phyloP scores from a whole-genome alignment of 2,888 invertebrate species.

The Idaea aversata region DNA sequence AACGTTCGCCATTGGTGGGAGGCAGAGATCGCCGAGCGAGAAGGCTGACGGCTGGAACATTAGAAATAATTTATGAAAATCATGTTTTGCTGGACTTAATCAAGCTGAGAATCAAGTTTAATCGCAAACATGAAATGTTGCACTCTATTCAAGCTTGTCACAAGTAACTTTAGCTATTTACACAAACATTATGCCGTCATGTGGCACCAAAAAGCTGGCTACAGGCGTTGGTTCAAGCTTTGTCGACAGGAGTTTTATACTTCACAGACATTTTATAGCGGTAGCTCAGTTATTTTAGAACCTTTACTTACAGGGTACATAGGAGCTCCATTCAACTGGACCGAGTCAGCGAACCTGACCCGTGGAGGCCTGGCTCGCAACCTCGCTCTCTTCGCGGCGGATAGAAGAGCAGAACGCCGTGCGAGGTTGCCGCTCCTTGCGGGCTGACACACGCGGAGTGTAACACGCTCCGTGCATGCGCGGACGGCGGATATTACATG shows the following conservation, averaged over 20 bases:
- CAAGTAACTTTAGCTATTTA: no score
- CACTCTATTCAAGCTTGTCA: no score
- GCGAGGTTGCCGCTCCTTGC: constrained; percentile 77
- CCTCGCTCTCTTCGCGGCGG: constrained; percentile 92
- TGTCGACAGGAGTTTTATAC: no score
- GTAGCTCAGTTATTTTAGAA: no score
- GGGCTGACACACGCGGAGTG: constrained; percentile 91
- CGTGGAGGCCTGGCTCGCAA: constrained; percentile 89
- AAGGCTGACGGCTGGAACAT: constrained; percentile 88
- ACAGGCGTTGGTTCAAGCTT: no score
- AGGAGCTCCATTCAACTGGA: constrained; percentile 91
- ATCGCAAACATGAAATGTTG: no score
- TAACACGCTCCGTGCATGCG: constrained; percentile 88
- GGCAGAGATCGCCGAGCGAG: constrained; percentile 89
- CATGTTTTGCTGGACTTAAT: not conserved
- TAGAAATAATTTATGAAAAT: not conserved
- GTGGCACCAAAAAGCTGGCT: no score
- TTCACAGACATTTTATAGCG: no score
- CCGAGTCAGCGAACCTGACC: constrained; percentile 94
- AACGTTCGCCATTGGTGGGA: constrained; percentile 96
- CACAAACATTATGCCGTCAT: no score
- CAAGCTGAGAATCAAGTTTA: no score
- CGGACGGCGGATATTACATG: constrained; percentile 94
- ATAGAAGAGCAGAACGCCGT: constrained; percentile 90
- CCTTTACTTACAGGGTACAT: constrained; percentile 84